Conservation (phyloP, 2,797 vertebrate genomes). For the Fundulus diaphanus region DNA sequence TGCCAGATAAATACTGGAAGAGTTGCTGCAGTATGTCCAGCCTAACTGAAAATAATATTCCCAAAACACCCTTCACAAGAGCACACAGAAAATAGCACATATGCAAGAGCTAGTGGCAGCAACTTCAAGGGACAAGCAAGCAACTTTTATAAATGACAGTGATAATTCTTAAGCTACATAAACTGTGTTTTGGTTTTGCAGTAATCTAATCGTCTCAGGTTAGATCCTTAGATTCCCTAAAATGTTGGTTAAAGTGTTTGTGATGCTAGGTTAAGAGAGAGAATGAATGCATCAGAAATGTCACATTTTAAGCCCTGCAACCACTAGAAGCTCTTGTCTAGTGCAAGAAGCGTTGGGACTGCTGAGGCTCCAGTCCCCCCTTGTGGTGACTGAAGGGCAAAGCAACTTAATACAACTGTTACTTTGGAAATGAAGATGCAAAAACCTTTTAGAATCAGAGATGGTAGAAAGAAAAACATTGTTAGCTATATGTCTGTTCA, state of each 20-base stretch:
- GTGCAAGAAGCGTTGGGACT: background rate
- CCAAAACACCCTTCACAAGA: background rate
- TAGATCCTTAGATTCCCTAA: background rate
- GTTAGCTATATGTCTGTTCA: background rate
- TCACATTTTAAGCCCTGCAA: background rate
- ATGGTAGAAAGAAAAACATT: background rate
- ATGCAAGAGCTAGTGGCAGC: background rate
- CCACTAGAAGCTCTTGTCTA: background rate
- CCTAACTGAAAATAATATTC: background rate
- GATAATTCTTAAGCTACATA: background rate
- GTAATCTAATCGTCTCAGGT: background rate
- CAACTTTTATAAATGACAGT: background rate
- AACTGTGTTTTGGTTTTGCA: background rate
- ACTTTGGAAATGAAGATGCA: background rate
- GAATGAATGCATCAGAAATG: background rate
- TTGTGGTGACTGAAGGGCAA: background rate
- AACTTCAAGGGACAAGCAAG: background rate
- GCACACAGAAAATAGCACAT: background rate
- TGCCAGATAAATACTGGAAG: background rate
- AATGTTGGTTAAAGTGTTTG: background rate
- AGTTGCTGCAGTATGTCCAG: background rate
- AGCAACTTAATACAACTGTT: background rate
- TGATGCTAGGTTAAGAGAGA: background rate
- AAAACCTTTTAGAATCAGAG: background rate
- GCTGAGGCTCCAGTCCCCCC: background rate